Base-by-base conservation (phyloP, 2,797 vertebrate genomes). In the Pipistrellus pipistrellus region DNA sequence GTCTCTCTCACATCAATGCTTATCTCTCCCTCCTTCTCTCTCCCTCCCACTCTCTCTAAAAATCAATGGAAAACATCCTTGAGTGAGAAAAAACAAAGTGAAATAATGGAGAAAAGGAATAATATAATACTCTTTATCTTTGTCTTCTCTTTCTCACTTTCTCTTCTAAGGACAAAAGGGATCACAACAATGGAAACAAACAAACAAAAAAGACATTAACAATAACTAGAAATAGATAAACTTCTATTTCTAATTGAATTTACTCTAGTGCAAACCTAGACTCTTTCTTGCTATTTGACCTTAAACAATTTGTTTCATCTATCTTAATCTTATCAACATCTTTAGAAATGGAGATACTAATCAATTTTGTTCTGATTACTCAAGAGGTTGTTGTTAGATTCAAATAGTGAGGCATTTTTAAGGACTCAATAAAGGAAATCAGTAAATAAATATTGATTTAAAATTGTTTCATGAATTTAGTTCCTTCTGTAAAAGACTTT, bases 391-490 rank as follows among this genome's bases (percentile, higher is more conserved):
- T 25, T 90, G 25, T 85, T 23, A 85, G 55, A 88, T 27, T 92
- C 55, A 90, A 53, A 85, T 73, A 78, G n/a, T 21, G 55, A 20
- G 14, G 32, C 68, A 84, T 92, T 81, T 88, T 88, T 66, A 77
- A 77, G 44, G 14, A 21, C 25, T 88, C 11, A 41, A 72, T 44
- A 78, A 18, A 88, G 15, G 2, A 95, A 77, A 73, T 85, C 41
- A 88, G n/a, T 85, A 85, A 81, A 77, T 88, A 59, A 69, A 82
- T 48, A 35, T 92, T 86, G 75, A 18, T 86, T 90, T 91, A 83
- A 87, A 94, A 84, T 72, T 6, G 4, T 93, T 91, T 86, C n/a
- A 27, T 75, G 38, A 75, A 75, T 80, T 80, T 57, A 23, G 27
- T 89, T 88, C 35, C 8, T 81, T 95, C 83, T 44, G 11, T 55